Evolutionary conservation across 2,113 vertebrate species (phyloP).

Genomic region (Microtus montanus): DNA sequence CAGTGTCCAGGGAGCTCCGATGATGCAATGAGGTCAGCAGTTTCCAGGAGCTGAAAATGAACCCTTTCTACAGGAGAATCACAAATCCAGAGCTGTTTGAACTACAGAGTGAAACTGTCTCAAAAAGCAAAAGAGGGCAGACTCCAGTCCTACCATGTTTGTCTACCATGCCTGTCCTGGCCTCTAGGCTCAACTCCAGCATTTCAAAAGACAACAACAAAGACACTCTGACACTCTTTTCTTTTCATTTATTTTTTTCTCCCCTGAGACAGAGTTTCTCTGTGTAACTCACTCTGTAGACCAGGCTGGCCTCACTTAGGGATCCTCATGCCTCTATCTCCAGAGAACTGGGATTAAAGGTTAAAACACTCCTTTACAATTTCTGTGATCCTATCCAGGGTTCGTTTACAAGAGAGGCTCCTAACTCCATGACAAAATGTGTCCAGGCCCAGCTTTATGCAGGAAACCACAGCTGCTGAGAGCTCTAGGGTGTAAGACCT

Average conservation of each 20-base stretch:
- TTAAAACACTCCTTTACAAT: neutral
- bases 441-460: neutral
- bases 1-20: constrained; percentile 49
- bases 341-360: neutral
- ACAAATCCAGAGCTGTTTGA: neutral
- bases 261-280: neutral
- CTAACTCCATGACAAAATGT: neutral
- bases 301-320: neutral
- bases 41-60: constrained; percentile 60
- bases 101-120: neutral
- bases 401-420: neutral
- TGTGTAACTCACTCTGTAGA: neutral
- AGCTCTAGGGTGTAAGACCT: neutral
- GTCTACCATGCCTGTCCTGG: neutral
- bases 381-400: neutral
- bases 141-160: neutral
- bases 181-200: neutral
- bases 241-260: neutral
- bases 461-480: neutral
- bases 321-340: neutral
- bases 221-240: neutral
- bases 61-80: neutral
- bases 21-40: constrained; percentile 62
- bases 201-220: neutral
- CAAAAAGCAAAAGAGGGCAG: too few relatives aligned